Percentiles rank a stretch among this genome's conserved stretches.
These are phyloP conservation scores for Theristicus caerulescens DNA, from an alignment of 2,113 vertebrate species.

Conservation along the genomic window DNA sequence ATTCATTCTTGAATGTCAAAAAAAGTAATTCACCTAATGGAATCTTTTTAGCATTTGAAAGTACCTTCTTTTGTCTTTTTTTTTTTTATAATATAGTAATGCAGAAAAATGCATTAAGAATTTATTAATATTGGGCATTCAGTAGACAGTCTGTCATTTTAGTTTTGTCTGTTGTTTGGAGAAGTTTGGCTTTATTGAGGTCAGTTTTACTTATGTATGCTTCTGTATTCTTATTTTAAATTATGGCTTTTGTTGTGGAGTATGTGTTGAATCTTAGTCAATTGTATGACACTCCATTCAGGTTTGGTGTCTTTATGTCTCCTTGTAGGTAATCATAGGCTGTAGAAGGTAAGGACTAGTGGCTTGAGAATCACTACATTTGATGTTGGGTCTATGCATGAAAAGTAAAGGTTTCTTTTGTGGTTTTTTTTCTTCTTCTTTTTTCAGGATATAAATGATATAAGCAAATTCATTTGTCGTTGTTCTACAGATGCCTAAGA, in stretches of 20 bases:
- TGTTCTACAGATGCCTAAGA: not conserved
- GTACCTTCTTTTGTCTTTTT: not conserved
- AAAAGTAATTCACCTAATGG: not conserved
- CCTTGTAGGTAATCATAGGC: not conserved
- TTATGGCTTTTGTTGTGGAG: not conserved
- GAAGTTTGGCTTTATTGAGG: not conserved
- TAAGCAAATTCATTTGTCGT: not conserved
- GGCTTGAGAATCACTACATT: not conserved
- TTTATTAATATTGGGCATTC: not conserved
- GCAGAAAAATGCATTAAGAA: not conserved
- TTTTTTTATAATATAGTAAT: not conserved
- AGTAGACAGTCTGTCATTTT: not conserved
- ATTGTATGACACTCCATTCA: not conserved
- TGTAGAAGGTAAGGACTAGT: not conserved
- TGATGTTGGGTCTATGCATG: not conserved
- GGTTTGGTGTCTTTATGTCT: not conserved
- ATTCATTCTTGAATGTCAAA: not conserved
- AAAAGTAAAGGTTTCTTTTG: not conserved
- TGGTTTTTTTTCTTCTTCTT: not conserved
- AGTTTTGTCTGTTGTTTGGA: conserved; percentile 13
- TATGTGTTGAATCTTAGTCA: not conserved
- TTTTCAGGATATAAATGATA: not conserved
- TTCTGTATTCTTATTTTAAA: not conserved
- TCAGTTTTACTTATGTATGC: not conserved
- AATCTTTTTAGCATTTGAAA: not conserved